Evolutionary conservation across 2,888 invertebrate genomes (phyloP).

Genomic region (Limenitis camilla): DNA sequence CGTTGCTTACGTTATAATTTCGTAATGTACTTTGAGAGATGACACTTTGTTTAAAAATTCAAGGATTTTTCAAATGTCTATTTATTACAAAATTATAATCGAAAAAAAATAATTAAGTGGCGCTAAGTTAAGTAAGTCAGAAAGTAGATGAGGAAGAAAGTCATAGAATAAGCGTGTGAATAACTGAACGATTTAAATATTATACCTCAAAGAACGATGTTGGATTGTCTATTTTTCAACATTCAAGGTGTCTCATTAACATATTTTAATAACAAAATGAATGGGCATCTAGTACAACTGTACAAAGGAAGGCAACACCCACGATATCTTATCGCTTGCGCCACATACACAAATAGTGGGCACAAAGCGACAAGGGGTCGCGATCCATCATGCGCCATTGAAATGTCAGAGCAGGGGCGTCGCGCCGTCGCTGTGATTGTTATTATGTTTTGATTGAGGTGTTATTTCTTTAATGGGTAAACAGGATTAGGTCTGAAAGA

Average conservation of each 20-base stretch:
- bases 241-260: not conserved
- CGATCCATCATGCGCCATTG: constrained; percentile 36
- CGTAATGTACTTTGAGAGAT: too few species aligned
- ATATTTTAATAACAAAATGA: constrained; percentile 2
- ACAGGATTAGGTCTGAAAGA: constrained; percentile 5
- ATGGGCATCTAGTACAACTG: not conserved
- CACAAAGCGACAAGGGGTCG: constrained; percentile 28
- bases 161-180: too few species aligned
- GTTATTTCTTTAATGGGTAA: constrained; percentile 4
- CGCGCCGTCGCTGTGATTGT: constrained; percentile 6
- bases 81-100: too few species aligned
- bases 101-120: too few species aligned
- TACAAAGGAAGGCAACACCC: constrained; percentile 11
- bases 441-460: constrained; percentile 14
- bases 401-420: constrained; percentile 26
- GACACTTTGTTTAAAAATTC: too few species aligned
- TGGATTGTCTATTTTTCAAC: not conserved
- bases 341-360: constrained; percentile 2
- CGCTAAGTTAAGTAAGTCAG: too few species aligned
- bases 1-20: too few species aligned
- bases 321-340: constrained; percentile 11
- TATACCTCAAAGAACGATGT: too few species aligned
- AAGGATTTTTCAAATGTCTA: too few species aligned
- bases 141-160: too few species aligned
- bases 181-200: too few species aligned